Conservation (phyloP, 2,113 vertebrate genomes). For the Speoplatyrhinus poulsoni region DNA sequence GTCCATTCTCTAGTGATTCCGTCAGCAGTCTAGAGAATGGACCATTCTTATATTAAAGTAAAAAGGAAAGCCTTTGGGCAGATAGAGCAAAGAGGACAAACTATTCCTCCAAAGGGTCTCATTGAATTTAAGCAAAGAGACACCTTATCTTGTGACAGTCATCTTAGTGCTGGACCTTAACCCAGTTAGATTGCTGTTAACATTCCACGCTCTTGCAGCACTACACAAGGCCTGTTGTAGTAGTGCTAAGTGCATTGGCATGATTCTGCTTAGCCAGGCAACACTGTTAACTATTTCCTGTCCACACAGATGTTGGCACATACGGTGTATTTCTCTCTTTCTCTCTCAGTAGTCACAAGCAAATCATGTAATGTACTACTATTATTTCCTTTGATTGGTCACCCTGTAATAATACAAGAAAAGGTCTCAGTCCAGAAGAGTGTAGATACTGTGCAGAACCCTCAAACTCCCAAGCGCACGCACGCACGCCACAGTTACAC, state of each 20-base stretch:
- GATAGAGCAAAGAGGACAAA: conserved; percentile 35
- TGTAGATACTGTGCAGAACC: too few species aligned
- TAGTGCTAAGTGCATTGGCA: conserved; percentile 58
- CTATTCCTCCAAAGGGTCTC: conserved; percentile 22
- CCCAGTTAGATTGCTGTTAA: conserved; percentile 49
- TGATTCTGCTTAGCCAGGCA: conserved; percentile 63
- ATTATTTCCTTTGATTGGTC: too few species aligned
- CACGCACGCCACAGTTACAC: background rate
- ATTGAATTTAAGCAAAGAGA: conserved; percentile 56
- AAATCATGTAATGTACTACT: conserved; percentile 3
- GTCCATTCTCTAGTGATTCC: too few species aligned
- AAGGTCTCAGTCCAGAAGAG: too few species aligned
- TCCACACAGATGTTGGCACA: background rate
- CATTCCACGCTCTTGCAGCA: conserved; percentile 12
- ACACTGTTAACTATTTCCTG: conserved; percentile 20
- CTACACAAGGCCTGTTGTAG: conserved; percentile 54
- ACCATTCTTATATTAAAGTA: too few species aligned
- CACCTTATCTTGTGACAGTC: conserved; percentile 67
- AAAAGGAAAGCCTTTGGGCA: background rate
- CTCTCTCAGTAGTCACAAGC: background rate
- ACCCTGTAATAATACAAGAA: too few species aligned
- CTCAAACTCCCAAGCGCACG: background rate
- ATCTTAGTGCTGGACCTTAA: conserved; percentile 56
- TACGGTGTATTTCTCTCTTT: background rate
- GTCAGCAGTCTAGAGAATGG: too few species aligned